Evolutionary conservation across 2,888 invertebrate genomes (phyloP), one percentile per base, ranked within the genome.

Genomic region (Cheilosia grossa): DNA sequence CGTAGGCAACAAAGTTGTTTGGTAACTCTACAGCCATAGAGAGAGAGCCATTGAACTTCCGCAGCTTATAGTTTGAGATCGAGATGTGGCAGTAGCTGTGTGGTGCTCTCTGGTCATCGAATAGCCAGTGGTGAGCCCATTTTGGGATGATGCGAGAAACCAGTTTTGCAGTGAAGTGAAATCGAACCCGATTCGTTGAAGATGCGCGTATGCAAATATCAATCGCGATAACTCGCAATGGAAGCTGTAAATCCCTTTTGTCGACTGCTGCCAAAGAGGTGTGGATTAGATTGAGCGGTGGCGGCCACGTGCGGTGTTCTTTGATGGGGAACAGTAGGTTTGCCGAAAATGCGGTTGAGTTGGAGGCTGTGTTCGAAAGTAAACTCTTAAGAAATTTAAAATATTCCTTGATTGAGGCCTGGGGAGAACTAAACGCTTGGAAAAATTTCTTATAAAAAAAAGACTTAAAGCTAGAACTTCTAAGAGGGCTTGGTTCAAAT

Each of bases 41-140:
- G 27, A 27, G 27, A 58, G 63, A 85, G 85, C 81, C 81, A 72
- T 85, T 81, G 85, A 85, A 85, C 85, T 81, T 81, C 75, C 72
- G 72, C 66, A 54, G 66, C 40, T 33, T 33, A 42, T 37, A 63
- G 37, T 74, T 61, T 42, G 70, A 70, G 59, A 61, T 42, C 10
- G 27, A 42, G 19, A 49, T 61, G 49, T 54, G 10, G 42, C 79
- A 59, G 83, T 42, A 79, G 30, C 30, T 7, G 82, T 58, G 69
- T 63, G 44, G 44, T 13, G 37, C 44, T 53, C 40, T 40, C 40
- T 40, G 61, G 21, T 72, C 64, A 59, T 70, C 70, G 33, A 24
- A 40, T 61, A 66, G 54, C 61, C 61, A 6, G 66, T 58, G 53
- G 21, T 63, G 67, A 74, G 47, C 69, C 73, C 79, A 83, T 74